Percentiles rank a stretch among this genome's conserved stretches.
Conservation (phyloP, 2,113 vertebrate genomes). For the Tichodroma muraria region DNA sequence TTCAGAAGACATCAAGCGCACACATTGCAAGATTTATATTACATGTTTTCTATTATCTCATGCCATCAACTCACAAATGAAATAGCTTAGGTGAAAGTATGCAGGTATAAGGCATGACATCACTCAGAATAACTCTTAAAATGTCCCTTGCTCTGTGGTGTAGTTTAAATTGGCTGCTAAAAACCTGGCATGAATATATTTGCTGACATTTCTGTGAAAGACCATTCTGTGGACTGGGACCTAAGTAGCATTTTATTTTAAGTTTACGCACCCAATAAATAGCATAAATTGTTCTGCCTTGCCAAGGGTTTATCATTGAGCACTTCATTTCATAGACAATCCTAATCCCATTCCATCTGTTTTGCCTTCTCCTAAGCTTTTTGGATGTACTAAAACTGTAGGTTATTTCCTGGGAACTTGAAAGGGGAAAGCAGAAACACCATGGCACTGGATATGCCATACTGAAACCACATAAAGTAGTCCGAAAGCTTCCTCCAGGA, state of each 20-base stretch:
- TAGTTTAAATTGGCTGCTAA: neutral
- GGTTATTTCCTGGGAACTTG: neutral
- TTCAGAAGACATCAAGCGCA: neutral
- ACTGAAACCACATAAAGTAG: neutral
- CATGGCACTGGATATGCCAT: no score
- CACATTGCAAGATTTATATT: neutral
- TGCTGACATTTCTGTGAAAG: slow-evolving; percentile 13
- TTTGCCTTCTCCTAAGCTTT: neutral
- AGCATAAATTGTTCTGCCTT: neutral
- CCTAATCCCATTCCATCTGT: neutral
- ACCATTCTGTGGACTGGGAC: neutral
- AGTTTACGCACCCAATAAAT: neutral
- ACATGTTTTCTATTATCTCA: neutral
- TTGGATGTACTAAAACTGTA: neutral
- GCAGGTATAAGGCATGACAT: neutral
- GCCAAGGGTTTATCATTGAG: neutral
- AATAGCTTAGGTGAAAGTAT: neutral
- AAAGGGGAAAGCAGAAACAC: neutral
- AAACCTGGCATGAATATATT: neutral
- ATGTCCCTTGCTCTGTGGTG: neutral
- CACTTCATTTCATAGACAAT: neutral
- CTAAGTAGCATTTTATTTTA: neutral
- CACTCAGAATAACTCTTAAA: neutral
- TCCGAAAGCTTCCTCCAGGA: neutral
- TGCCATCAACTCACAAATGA: neutral